Conservation (phyloP, 1,140 invertebrate species). For the Psilanteris sp. region DNA sequence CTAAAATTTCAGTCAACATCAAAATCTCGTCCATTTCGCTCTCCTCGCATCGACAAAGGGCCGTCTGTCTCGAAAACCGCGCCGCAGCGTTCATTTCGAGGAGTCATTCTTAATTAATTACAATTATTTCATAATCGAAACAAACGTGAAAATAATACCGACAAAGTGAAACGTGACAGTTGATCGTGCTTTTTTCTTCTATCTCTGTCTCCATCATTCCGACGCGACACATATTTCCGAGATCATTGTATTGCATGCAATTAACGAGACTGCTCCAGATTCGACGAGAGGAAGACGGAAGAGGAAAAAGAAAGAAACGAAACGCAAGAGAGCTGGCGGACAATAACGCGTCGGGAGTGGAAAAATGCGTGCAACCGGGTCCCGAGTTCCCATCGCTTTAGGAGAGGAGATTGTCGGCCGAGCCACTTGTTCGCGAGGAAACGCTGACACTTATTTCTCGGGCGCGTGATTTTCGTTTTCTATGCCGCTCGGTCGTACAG, state of each 20-base stretch:
- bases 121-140: not conserved
- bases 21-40: too few relatives aligned
- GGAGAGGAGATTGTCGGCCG: constrained; percentile 22
- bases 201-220: too few relatives aligned
- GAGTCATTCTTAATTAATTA: too few relatives aligned
- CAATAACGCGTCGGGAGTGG: constrained; percentile 20
- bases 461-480: constrained; percentile 17
- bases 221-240: constrained; percentile 18
- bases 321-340: not conserved
- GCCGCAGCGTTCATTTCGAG: too few relatives aligned
- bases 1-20: too few relatives aligned
- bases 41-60: too few relatives aligned
- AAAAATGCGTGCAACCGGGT: not conserved
- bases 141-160: constrained; percentile 6
- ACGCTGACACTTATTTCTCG: constrained; percentile 16
- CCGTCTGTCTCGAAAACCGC: too few relatives aligned
- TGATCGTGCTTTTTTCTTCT: constrained; percentile 15
- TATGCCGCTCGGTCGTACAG: constrained; percentile 1
- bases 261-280: constrained; percentile 38
- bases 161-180: constrained; percentile 25
- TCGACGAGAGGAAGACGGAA: constrained; percentile 9
- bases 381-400: constrained; percentile 13
- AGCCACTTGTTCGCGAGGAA: constrained; percentile 8
- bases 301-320: constrained; percentile 20
- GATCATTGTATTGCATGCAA: constrained; percentile 38